Evolutionary conservation across 2,797 vertebrate genomes (phyloP), one percentile per base, ranked within the genome.

Genomic region (Argentina silus): DNA sequence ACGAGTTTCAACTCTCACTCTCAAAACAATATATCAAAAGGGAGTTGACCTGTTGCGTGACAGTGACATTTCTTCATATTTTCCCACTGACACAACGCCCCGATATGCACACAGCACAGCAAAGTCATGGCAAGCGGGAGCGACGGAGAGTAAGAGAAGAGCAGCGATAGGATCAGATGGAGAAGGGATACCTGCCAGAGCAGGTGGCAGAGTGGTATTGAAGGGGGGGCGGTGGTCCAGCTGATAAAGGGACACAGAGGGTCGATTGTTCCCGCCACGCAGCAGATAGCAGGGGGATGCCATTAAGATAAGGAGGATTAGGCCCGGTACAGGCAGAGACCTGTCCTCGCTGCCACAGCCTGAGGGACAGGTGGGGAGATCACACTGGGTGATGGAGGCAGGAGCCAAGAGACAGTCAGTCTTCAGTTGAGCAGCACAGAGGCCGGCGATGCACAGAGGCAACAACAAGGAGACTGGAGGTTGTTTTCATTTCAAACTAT

Each of bases 261-360:
- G 89, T 93, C 85, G 86, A 93, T 93, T 79, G 84, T 89, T 78
- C 87, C 86, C 73, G 70, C 72, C 59, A 61, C 84, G 84, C 64
- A 15, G 69, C 83, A 63, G 85, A 93, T 90, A 87, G 81, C 43
- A 60, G 67, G 67, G 74, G 81, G 92, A 93, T 92, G 90, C 89
- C 87, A 93, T 94, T 95, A 94, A 93, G 93, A 95, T 94, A 92
- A 93, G 86, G 80, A 77, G 88, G 91, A 92, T 93, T 90, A 91
- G 86, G 83, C 73, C 78, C 85, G 82, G 59, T 81, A 84, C 75
- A 76, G 42, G 45, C 19, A 48, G 65, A 77, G 42, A 6, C 69
- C 55, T 66, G 77, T 80, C 79, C 76, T 2, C 45, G 75, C 76
- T 77, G 83, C 77, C 80, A 23, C 72, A 79, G 78, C 69, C 78